Conservation (phyloP, 2,113 vertebrate genomes). For the Anolis sagrei region DNA sequence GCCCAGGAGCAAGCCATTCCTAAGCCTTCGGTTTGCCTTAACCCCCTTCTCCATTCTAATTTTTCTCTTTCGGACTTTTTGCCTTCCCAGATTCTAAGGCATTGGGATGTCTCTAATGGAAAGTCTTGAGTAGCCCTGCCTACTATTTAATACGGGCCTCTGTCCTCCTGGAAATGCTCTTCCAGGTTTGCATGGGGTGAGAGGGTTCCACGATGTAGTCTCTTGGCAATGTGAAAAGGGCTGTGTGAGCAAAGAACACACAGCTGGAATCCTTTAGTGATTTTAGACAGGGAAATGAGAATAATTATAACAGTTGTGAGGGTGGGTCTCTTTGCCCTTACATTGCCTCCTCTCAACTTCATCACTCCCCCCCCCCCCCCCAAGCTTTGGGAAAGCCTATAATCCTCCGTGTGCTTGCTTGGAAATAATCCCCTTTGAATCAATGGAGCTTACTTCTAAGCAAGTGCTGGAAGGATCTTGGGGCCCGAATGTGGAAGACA, state of each 20-base stretch:
- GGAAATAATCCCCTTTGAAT: neutral
- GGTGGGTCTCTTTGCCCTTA: neutral
- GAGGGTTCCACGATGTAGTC: too few species aligned
- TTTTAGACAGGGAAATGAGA: neutral
- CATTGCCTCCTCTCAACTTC: neutral
- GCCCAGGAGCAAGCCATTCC: slow-evolving; percentile 1
- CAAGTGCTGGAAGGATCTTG: neutral
- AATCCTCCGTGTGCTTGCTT: neutral
- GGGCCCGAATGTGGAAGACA: neutral
- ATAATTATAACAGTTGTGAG: neutral
- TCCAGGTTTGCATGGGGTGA: too few species aligned
- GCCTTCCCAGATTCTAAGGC: neutral
- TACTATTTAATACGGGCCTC: neutral
- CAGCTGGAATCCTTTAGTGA: neutral
- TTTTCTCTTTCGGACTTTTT: neutral
- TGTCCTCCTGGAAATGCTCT: neutral
- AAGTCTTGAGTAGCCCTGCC: neutral
- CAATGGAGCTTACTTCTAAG: neutral
- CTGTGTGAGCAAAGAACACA: neutral
- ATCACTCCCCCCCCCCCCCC: too few species aligned
- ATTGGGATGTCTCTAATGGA: neutral
- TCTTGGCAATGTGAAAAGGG: too few species aligned
- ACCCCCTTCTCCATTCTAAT: neutral
- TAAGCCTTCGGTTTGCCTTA: neutral
- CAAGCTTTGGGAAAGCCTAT: neutral